Base-by-base conservation (phyloP, 2,113 vertebrate species). In the Rhea pennata region DNA sequence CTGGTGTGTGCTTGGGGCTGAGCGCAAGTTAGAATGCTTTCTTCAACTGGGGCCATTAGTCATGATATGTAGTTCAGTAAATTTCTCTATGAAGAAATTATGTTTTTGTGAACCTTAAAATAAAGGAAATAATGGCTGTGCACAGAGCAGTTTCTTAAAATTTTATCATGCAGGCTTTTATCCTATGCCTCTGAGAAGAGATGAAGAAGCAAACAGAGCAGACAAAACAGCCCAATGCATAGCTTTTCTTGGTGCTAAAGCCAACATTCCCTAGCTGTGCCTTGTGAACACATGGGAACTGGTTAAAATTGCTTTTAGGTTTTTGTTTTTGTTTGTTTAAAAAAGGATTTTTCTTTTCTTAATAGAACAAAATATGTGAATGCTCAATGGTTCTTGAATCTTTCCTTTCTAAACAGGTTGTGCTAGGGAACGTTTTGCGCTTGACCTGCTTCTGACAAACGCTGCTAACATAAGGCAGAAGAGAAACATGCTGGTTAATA, bases 51-150 rank as follows among this genome's bases (percentile, higher is more conserved):
- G 74, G 40, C 87, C 75, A 88, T 95, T 90, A 95, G 87, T 95
- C 84, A 56, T 54, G 62, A 24, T 3, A 6, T 61, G 40, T 48
- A 89, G 54, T 58, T 75, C 74, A 39, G 59, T 85, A 46, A 11
- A 85, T 65, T 89, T 77, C 62, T 59, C 33, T 59, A 36, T 23
- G 42, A 86, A 80, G 53, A 94, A 13, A 13, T 4, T 29, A 46
- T 83, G 71, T 48, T 96, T 95, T 92, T 85, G 46, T 69, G 42
- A 89, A 70, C 51, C 59, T 95, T 95, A 76, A 93, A 95, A 94
- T 88, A 61, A 88, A 95, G 46, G 76, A 10, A 80, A 67, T 90
- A 85, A 90, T 75, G 46, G 15, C 51, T 4, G 0, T 1, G 0
- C 69, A 66, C 26, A 46, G 15, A 15, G 19, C 3, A 54, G 33